These are phyloP conservation scores for Sandelia bainsii DNA, from an alignment of 2,797 vertebrate genomes.

Conservation along the genomic window DNA sequence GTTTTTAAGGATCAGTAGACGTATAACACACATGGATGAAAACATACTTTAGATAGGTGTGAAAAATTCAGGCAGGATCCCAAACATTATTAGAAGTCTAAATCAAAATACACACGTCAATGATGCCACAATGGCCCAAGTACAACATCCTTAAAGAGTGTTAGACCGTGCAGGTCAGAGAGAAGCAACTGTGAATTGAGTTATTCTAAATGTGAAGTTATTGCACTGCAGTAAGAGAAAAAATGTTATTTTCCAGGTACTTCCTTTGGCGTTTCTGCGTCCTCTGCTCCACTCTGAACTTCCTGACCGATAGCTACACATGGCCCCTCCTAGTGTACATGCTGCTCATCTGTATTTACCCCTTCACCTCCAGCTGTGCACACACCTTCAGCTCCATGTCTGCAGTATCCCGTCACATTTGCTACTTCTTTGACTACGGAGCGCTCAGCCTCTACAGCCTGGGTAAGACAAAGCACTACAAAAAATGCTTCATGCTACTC, in stretches of 20 bases:
- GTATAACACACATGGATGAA: background rate
- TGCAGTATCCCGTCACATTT: conserved; percentile 85
- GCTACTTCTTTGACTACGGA: conserved; percentile 90
- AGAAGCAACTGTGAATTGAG: background rate
- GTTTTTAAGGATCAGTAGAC: conserved; percentile 8
- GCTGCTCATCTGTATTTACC: conserved; percentile 89
- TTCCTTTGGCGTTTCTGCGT: conserved; percentile 86
- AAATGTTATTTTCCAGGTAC: conserved; percentile 77
- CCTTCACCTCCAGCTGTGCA: conserved; percentile 88
- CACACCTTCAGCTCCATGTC: conserved; percentile 92
- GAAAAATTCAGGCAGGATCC: background rate
- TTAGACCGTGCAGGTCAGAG: background rate
- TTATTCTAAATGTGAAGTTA: background rate
- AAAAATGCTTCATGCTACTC: background rate
- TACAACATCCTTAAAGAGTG: background rate
- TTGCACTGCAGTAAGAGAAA: background rate
- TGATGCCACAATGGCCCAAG: conserved; percentile 2
- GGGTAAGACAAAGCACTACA: conserved; percentile 65
- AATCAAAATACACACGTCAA: conserved; percentile 17
- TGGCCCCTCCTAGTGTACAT: conserved; percentile 90
- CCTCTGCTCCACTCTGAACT: conserved; percentile 82
- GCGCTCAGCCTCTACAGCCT: conserved; percentile 89
- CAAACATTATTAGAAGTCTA: background rate
- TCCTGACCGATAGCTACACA: conserved; percentile 84
- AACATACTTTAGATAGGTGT: background rate